A percentile compares a stretch with the other conserved stretches of the same genome.
Conservation (phyloP, 1,140 invertebrate genomes). For the Drosophila neocordata region DNA sequence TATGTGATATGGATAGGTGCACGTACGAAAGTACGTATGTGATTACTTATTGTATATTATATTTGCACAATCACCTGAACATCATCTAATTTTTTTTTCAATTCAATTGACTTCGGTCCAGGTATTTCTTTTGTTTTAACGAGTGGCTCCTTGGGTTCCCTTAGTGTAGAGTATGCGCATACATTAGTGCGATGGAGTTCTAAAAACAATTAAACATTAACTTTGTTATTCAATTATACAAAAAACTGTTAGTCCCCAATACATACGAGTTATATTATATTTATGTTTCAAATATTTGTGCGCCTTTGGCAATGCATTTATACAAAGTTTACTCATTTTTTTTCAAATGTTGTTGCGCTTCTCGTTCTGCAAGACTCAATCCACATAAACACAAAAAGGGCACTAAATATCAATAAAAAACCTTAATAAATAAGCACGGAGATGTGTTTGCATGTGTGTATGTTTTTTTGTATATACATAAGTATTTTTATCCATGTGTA, state of each 20-base stretch:
- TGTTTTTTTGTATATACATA: background rate
- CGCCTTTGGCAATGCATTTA: constrained; percentile 34
- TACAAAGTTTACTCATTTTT: constrained; percentile 26
- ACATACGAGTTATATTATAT: constrained; percentile 26
- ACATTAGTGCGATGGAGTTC: constrained; percentile 11
- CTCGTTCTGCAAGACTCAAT: background rate
- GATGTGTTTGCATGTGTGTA: background rate
- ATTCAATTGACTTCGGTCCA: constrained; percentile 87
- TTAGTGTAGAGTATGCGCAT: constrained; percentile 33
- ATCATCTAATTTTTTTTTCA: constrained; percentile 85
- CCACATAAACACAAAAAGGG: constrained; percentile 3
- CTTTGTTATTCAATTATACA: background rate
- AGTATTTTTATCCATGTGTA: background rate
- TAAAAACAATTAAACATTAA: constrained; percentile 13
- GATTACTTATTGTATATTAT: background rate
- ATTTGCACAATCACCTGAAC: constrained; percentile 51
- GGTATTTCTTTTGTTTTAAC: constrained; percentile 87
- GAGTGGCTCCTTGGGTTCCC: constrained; percentile 86
- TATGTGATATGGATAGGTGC: background rate
- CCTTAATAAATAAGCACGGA: constrained; percentile 2
- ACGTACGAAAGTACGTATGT: background rate
- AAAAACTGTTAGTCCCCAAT: background rate
- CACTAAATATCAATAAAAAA: constrained; percentile 10
- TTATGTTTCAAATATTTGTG: constrained; percentile 21
- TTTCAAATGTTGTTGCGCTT: background rate